phyloP scores from a whole-genome alignment of 2,113 vertebrate genomes.

The Pteronura brasiliensis region DNA sequence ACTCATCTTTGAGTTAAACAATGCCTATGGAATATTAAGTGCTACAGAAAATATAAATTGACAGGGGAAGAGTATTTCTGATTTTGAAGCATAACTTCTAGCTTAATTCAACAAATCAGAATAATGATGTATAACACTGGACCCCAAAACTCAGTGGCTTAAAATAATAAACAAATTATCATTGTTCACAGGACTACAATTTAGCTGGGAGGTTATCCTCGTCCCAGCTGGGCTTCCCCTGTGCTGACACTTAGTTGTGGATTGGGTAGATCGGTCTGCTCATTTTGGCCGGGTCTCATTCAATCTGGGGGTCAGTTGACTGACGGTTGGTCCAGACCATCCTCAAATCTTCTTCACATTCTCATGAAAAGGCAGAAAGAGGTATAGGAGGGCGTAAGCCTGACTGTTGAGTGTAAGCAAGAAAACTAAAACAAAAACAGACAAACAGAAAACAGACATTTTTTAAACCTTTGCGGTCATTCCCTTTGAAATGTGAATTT shows the following conservation, averaged over 20 bases:
- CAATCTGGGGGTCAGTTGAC: background rate
- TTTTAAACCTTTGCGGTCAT: background rate
- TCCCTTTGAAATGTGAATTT: background rate
- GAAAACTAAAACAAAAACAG: background rate
- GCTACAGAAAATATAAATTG: background rate
- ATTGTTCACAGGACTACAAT: background rate
- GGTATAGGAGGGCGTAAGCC: background rate
- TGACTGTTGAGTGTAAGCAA: background rate
- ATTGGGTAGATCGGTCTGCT: background rate
- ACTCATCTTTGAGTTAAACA: background rate
- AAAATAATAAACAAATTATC: background rate
- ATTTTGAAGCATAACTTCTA: background rate
- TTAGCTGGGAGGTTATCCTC: background rate
- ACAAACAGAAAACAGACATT: background rate
- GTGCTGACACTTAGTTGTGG: background rate
- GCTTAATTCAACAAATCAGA: background rate
- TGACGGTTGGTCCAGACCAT: background rate
- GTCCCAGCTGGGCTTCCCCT: background rate
- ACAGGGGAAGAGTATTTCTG: background rate
- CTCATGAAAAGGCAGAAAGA: background rate
- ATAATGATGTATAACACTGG: background rate
- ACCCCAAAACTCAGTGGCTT: background rate
- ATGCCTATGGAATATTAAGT: background rate
- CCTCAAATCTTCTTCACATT: background rate
- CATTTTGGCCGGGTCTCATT: background rate